These are phyloP conservation scores for Tinea pellionella DNA, from an alignment of 2,888 invertebrate genomes.

Conservation along the genomic window DNA sequence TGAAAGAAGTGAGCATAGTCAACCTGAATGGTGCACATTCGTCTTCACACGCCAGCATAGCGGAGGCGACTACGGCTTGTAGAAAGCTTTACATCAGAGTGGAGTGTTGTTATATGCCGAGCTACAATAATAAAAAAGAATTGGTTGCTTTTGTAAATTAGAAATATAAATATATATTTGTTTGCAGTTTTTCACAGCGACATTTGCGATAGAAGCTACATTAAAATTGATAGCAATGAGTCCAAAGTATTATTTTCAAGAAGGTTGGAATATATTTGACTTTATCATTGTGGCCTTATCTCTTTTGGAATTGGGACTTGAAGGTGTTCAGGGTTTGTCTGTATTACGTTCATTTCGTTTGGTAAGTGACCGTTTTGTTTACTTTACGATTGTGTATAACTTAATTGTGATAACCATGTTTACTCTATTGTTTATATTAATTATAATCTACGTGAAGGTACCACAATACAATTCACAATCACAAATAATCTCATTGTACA, in stretches of 20 bases:
- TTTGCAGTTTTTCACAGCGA: constrained; percentile 95
- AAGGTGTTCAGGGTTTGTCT: constrained; percentile 95
- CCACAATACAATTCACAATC: neutral
- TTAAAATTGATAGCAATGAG: constrained; percentile 97
- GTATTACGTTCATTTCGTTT: constrained; percentile 97
- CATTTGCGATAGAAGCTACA: constrained; percentile 94
- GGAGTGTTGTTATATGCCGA: no score
- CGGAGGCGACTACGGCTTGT: no score
- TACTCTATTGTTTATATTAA: neutral
- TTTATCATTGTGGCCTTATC: constrained; percentile 97
- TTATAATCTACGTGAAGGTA: neutral
- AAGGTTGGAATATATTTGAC: constrained; percentile 99
- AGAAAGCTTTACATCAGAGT: no score
- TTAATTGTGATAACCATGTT: no score
- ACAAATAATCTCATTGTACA: neutral
- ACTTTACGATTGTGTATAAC: no score
- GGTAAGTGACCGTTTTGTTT: constrained; percentile 72
- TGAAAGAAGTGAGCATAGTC: no score
- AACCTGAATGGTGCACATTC: no score
- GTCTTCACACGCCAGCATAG: no score
- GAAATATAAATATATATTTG: neutral
- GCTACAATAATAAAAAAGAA: no score
- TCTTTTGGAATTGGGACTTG: constrained; percentile 91
- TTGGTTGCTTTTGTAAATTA: neutral
- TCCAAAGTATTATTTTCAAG: constrained; percentile 97